Evolutionary conservation across 2,113 vertebrate genomes (phyloP), one percentile per base, ranked within the genome.

Genomic region (Lasiurus cinereus): DNA sequence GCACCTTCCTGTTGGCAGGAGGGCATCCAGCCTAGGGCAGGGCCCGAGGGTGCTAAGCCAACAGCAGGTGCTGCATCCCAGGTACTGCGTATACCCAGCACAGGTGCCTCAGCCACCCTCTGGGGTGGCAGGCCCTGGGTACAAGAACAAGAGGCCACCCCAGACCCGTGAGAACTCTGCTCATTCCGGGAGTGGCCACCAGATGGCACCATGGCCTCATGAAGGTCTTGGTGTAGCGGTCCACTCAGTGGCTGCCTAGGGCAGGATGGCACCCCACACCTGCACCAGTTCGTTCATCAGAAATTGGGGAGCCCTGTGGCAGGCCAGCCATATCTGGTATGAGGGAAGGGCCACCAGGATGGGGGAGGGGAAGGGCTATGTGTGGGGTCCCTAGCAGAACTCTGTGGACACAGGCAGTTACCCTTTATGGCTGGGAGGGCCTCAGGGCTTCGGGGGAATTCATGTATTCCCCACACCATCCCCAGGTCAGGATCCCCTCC

Each of bases 121-220:
- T 22, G 2, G 21, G 29, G 8, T 33, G 3, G 3, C 76, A 3
- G 9, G 27, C 56, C 56, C 29, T 43, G 36, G n/a, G 78, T 50
- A 18, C 16, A 5, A 27, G 13, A 77, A 43, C 16, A 4, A 31
- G 10, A 77, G 52, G 24, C 18, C 74, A 19, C 19, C 19, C 14
- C 4, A 5, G 19, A 52, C 31, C 22, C 19, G n/a, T 13, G 13
- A 59, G 76, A 64, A 52, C 1, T 2, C 66, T 0, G 8, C 19
- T 21, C 24, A 0, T 76, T 29, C 56, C 0, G 0, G 6, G 5
- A 9, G 8, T 0, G 10, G 21, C 94, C 96, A 92, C 90, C 59
- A 97, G 96, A 82, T 93, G 96, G 96, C 72, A 9, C 79, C 1
- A 0, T 3, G 15, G 48, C 21, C 4, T 83, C 10, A 18, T 0